These are phyloP conservation scores for Diceros bicornis DNA, from an alignment of 2,797 vertebrate species.

Conservation along the genomic window DNA sequence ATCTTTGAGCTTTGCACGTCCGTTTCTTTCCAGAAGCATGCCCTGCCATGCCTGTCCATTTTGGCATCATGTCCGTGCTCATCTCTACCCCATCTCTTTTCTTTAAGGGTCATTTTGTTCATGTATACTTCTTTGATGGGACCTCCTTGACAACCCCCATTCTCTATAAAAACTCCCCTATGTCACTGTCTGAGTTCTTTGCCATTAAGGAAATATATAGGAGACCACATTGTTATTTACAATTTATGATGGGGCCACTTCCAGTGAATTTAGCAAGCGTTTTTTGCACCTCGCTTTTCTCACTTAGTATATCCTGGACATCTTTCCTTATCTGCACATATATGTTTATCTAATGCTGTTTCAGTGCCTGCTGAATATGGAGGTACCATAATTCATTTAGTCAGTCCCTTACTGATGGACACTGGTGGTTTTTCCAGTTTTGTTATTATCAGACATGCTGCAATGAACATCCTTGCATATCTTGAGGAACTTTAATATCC, in stretches of 20 bases:
- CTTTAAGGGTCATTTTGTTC: neutral
- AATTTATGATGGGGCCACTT: neutral
- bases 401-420: neutral
- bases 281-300: neutral
- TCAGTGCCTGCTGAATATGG: neutral
- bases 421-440: neutral
- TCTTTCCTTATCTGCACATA: neutral
- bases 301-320: neutral
- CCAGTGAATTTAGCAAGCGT: neutral
- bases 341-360: neutral
- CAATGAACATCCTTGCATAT: neutral
- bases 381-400: neutral
- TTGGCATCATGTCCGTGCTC: neutral
- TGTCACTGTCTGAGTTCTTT: neutral
- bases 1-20: neutral
- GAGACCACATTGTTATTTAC: neutral
- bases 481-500: neutral
- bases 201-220: neutral
- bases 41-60: neutral
- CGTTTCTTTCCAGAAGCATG: neutral
- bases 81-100: neutral
- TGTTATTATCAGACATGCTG: neutral
- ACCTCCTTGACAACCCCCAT: neutral
- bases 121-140: neutral
- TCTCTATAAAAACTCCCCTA: neutral